Base-by-base conservation (phyloP, 2,113 vertebrate genomes). In the Chaetorhynchus papuensis region DNA sequence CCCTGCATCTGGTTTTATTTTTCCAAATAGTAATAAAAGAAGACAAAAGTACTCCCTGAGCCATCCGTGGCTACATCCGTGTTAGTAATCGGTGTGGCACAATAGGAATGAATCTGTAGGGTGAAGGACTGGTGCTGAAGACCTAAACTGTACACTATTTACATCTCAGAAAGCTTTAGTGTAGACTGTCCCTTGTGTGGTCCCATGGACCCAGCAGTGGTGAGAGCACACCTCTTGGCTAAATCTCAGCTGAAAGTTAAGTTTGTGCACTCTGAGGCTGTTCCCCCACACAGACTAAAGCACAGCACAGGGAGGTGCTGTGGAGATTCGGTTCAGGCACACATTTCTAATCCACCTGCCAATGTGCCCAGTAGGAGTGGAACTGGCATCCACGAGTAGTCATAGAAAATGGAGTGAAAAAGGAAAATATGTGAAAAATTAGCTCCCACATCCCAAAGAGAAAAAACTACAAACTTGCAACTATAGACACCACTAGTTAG, bases 261-360 rank as follows among this genome's bases (percentile, higher is more conserved):
- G n/a, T 57, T 52, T 74, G 53, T 59, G 39, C 19, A 7, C 37
- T 56, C 54, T 74, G 56, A 78, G 35, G 10, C 50, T 69, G 15
- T 42, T 75, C 18, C 33, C 13, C n/a, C 10, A 26, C n/a, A 37
- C 2, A 5, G 70, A 71, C 1, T 2, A 75, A 89, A 75, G 44
- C n/a, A 69, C 44, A 64, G 44, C 39, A 50, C 50, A 22, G 10
- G 6, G 13, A 33, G 13, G 4, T 59, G 18, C 22, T 64, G 23
- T 6, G 53, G 6, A 35, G 17, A 24, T 53, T 57, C 0, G 0
- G 12, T 61, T 89, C 19, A 35, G 22, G 35, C 7, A 15, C 12
- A 44, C 15, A 13, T 3, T 65, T 66, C 56, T 87, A 28, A 52
- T 21, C 18, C 41, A 64, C 20, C 10, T 47, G 56, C 50, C 71